phyloP scores from a whole-genome alignment of 2,113 vertebrate species.

The Zeus faber region DNA sequence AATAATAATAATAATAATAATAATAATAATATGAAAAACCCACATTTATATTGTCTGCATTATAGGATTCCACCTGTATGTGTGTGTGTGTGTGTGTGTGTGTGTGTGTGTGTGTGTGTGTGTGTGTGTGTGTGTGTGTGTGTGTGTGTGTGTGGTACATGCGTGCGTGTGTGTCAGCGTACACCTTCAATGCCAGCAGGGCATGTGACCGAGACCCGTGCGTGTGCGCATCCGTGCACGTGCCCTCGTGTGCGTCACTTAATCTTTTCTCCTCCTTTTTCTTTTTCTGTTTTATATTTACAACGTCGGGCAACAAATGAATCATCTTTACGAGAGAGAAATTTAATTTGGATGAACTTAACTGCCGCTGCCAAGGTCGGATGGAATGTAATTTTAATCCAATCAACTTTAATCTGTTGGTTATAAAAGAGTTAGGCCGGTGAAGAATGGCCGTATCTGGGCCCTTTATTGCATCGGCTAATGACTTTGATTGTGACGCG shows the following conservation, averaged over 20 bases:
- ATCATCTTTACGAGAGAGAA: slow-evolving; percentile 79
- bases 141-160: slow-evolving; percentile 7
- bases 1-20: too few species aligned
- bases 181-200: too few species aligned
- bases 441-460: slow-evolving; percentile 80
- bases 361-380: slow-evolving; percentile 78
- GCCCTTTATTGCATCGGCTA: slow-evolving; percentile 77
- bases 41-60: too few species aligned
- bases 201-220: too few species aligned
- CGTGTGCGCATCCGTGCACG: background rate
- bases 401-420: slow-evolving; percentile 81
- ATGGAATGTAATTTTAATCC: slow-evolving; percentile 83
- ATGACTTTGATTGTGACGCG: slow-evolving; percentile 77
- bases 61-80: background rate
- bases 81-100: slow-evolving; percentile 12
- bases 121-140: slow-evolving; percentile 15
- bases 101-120: slow-evolving; percentile 9
- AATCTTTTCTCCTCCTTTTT: slow-evolving; percentile 57
- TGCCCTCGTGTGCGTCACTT: slow-evolving; percentile 56
- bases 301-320: slow-evolving; percentile 77
- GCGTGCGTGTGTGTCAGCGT: background rate
- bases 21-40: too few species aligned
- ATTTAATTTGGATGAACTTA: slow-evolving; percentile 82
- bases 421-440: slow-evolving; percentile 81
- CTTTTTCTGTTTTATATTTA: slow-evolving; percentile 73